phyloP scores from a whole-genome alignment of 2,888 invertebrate genomes.

The Drosophila testacea region DNA sequence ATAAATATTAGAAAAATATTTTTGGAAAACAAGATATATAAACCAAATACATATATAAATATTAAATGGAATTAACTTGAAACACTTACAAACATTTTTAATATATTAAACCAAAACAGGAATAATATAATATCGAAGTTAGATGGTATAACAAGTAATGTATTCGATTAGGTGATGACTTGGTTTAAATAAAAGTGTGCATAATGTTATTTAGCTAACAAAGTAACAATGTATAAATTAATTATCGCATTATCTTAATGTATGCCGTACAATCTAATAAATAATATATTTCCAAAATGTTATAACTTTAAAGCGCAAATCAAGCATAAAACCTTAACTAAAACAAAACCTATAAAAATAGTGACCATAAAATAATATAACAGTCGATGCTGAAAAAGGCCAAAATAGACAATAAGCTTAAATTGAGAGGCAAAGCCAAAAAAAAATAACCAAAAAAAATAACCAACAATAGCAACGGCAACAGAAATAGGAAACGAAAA shows the following conservation, averaged over 20 bases:
- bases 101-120: neutral
- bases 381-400: constrained; percentile 21
- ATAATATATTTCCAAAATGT: constrained; percentile 12
- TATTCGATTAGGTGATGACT: neutral
- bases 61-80: neutral
- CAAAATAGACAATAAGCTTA: constrained; percentile 26
- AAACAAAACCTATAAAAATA: constrained; percentile 10
- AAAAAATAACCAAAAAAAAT: constrained; percentile 20
- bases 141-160: neutral
- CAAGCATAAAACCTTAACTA: constrained; percentile 6
- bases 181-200: constrained; percentile 1
- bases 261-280: constrained; percentile 2
- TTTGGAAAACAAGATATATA: neutral
- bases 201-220: constrained; percentile 3
- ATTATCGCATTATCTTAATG: constrained; percentile 2
- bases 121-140: neutral
- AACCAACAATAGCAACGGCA: constrained; percentile 39
- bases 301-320: constrained; percentile 9
- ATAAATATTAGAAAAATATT: neutral
- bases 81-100: too few relatives aligned
- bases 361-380: constrained; percentile 18
- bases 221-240: neutral
- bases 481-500: constrained; percentile 69
- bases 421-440: constrained; percentile 30
- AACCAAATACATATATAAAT: neutral